These are phyloP conservation scores for Myotis yumanensis DNA, from an alignment of 2,113 vertebrate genomes.

Conservation along the genomic window DNA sequence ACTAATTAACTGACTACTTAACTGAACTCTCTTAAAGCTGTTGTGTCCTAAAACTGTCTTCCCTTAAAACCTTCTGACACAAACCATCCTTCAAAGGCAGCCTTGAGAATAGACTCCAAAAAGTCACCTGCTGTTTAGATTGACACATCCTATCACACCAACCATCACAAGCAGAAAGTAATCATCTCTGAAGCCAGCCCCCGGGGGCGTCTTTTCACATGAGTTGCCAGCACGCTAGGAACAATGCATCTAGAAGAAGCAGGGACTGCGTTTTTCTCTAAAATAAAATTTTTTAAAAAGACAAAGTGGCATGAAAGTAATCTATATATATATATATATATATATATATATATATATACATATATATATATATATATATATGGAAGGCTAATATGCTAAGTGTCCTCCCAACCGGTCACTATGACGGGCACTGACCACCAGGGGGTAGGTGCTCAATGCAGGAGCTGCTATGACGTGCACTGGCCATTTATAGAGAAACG, in stretches of 20 bases:
- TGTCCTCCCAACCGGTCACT: too few species aligned
- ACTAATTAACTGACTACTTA: not conserved
- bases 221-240: slow-evolving; percentile 55
- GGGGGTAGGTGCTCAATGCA: too few species aligned
- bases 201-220: slow-evolving; percentile 53
- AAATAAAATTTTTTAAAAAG: slow-evolving; percentile 7
- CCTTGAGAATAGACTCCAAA: slow-evolving; percentile 46
- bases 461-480: too few species aligned
- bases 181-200: slow-evolving; percentile 75
- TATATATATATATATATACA: too few species aligned
- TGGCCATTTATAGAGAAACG: too few species aligned
- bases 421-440: too few species aligned
- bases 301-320: slow-evolving; percentile 33
- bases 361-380: too few species aligned
- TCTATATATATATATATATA: too few species aligned
- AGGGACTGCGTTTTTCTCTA: not conserved
- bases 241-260: slow-evolving; percentile 46
- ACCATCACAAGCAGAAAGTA: slow-evolving; percentile 67
- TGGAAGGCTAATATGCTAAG: too few species aligned
- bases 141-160: slow-evolving; percentile 75
- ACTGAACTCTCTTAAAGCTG: slow-evolving; percentile 73
- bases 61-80: slow-evolving; percentile 66
- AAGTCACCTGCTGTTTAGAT: slow-evolving; percentile 66
- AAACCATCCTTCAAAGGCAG: slow-evolving; percentile 67
- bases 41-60: slow-evolving; percentile 60